These are phyloP conservation scores for Aphrophora alni DNA, from an alignment of 2,888 invertebrate species.

Conservation along the genomic window DNA sequence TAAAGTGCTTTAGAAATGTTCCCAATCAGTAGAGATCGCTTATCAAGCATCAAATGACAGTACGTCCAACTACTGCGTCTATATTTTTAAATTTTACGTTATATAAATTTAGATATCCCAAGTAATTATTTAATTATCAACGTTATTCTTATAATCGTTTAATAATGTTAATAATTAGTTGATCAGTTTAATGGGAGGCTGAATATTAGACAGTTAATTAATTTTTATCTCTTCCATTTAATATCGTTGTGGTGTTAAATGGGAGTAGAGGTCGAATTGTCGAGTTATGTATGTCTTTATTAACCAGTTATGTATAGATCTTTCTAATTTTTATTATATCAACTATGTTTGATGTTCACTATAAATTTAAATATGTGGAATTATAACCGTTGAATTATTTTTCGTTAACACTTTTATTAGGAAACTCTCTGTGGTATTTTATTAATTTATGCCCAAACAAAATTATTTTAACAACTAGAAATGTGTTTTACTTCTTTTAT, in stretches of 20 bases:
- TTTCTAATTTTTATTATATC: too few species aligned
- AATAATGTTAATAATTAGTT: constrained; percentile 30
- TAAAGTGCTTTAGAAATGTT: not conserved
- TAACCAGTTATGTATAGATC: too few species aligned
- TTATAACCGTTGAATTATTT: too few species aligned
- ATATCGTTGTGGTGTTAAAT: not conserved
- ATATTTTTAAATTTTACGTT: not conserved
- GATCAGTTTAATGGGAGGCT: constrained; percentile 1
- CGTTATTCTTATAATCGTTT: not conserved
- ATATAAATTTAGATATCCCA: not conserved
- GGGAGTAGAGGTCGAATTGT: not conserved
- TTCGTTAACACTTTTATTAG: too few species aligned
- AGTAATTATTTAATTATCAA: not conserved
- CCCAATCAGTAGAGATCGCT: not conserved
- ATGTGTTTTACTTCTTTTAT: too few species aligned
- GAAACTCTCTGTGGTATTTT: too few species aligned
- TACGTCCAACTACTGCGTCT: not conserved
- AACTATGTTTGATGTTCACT: too few species aligned
- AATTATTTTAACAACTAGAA: too few species aligned
- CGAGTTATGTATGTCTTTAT: too few species aligned
- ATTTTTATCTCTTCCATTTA: not conserved
- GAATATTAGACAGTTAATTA: not conserved
- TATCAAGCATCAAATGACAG: not conserved
- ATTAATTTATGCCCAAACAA: too few species aligned
- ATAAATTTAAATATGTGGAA: too few species aligned